Conservation (phyloP, 2,888 invertebrate genomes). For the Cryptus viduatorius region DNA sequence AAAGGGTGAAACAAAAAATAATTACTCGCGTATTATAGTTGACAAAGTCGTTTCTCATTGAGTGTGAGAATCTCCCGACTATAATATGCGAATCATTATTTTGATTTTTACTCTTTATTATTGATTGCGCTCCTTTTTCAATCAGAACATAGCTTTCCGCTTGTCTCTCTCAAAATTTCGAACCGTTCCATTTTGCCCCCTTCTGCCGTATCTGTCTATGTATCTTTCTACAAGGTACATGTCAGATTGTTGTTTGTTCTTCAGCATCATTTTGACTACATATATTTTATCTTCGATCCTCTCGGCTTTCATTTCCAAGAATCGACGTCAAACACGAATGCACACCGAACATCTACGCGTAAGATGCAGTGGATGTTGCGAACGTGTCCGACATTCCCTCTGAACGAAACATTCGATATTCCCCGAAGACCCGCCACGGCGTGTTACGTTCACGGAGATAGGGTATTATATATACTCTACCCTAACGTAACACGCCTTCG, state of each 20-base stretch:
- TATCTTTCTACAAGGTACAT: neutral
- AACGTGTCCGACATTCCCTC: slow-evolving; percentile 57
- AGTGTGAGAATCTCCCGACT: too few relatives aligned
- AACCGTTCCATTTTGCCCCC: neutral
- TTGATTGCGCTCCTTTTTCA: too few relatives aligned
- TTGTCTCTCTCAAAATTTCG: too few relatives aligned
- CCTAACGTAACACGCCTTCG: slow-evolving; percentile 12
- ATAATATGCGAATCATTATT: too few relatives aligned
- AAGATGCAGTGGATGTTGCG: neutral
- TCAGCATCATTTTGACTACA: neutral
- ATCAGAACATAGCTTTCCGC: too few relatives aligned
- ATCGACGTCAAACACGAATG: neutral
- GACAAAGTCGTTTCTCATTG: too few relatives aligned
- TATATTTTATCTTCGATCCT: neutral
- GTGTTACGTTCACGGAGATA: neutral
- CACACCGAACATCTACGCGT: neutral
- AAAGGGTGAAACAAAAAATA: too few relatives aligned
- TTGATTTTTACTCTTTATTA: too few relatives aligned
- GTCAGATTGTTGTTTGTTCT: neutral
- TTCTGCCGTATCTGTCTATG: neutral
- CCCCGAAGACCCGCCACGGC: slow-evolving; percentile 57
- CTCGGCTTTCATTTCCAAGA: slow-evolving; percentile 1
- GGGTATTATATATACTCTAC: neutral
- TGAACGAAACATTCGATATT: slow-evolving; percentile 76
- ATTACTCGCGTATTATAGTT: too few relatives aligned